Base-by-base conservation (phyloP, 2,797 vertebrate species). In the Ptychadena robeensis region DNA sequence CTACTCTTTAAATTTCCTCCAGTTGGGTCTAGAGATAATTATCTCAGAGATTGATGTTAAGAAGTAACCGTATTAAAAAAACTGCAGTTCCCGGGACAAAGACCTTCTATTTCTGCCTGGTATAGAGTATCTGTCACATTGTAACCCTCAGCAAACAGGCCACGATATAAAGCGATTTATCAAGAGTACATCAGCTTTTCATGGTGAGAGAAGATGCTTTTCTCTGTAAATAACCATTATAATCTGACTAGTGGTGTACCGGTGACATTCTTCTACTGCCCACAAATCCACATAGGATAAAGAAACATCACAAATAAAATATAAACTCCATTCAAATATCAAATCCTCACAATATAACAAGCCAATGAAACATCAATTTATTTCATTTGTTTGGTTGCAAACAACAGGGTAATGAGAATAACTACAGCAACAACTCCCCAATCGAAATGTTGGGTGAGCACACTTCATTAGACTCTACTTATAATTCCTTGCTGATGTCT, bases 211-310 rank as follows among this genome's bases (percentile, higher is more conserved):
- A 68, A 61, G 63, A 72, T 67, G 14, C 70, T 57, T 37, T 63
- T 59, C 53, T 3, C 57, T 64, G 48, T 53, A 67, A 40, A 31
- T 30, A 65, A 48, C 57, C 70, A 71, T 35, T 40, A 81, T 40
- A 81, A 81, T 81, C 79, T 65, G 79, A 73, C 73, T 73, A 81
- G n/a, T 53, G 6, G 44, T 53, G 44, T n/a, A 48, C 8, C 22
- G 44, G 44, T 22, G 44, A 22, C 9, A 73, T 81, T 73, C 34
- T 66, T 71, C 7, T n/a, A 53, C 67, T 18, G 61, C 73, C 57
- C 38, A 81, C 67, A 81, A 48, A 30, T 61, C 67, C 22, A 2
- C 44, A 1, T 30, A 31, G 30, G 61, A 53, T 9, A 53, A n/a
- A 53, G 6, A 53, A 8, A 6, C 44, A 53, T 38, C 6, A 53